Conservation (phyloP, 2,797 vertebrate genomes). For the Diceros bicornis region DNA sequence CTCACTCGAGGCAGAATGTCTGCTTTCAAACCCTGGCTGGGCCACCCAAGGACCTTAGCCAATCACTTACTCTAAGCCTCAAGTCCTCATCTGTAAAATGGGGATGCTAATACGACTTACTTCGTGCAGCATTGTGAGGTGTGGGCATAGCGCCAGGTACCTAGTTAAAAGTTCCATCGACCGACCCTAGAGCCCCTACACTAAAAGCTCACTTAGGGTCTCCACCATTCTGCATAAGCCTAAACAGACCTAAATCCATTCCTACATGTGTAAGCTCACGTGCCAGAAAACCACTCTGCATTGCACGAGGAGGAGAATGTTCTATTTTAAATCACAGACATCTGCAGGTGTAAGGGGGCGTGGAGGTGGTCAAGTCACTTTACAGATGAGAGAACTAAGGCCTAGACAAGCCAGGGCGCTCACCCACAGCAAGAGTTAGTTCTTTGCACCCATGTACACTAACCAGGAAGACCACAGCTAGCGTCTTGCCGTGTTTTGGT, state of each 20-base stretch:
- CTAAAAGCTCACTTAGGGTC: background rate
- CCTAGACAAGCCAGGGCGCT: background rate
- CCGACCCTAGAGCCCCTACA: background rate
- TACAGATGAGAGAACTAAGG: background rate
- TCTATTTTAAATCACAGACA: background rate
- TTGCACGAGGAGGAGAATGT: background rate
- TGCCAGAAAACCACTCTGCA: background rate
- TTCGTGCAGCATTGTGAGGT: too few relatives aligned
- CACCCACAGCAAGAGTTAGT: background rate
- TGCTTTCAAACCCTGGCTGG: background rate
- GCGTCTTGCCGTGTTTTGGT: accelerated
- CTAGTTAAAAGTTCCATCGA: background rate
- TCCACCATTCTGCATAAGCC: background rate
- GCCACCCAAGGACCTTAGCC: background rate
- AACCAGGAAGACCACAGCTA: background rate
- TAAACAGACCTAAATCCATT: background rate
- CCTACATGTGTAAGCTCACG: accelerated
- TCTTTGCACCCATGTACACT: background rate
- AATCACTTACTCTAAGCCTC: background rate
- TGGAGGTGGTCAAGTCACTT: background rate
- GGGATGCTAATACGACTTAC: background rate
- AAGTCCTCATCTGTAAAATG: background rate
- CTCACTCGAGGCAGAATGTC: background rate
- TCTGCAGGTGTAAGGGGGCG: background rate
- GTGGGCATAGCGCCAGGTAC: too few relatives aligned